Conservation (phyloP, 2,113 vertebrate genomes). For the Ictidomys tridecemlineatus region DNA sequence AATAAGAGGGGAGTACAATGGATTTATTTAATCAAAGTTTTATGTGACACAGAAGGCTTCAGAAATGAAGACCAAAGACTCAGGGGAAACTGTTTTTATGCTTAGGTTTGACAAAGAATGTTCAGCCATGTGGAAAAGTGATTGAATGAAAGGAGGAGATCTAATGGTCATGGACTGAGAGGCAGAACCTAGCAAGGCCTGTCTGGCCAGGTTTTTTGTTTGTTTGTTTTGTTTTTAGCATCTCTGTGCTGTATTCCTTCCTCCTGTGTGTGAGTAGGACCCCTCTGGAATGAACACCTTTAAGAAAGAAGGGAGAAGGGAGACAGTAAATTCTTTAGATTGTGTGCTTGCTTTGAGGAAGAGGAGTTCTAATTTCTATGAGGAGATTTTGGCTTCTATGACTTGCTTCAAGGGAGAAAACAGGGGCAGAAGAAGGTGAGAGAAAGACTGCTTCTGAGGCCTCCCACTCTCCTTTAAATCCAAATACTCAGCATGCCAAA, state of each 20-base stretch:
- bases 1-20: neutral
- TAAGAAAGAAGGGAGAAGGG: neutral
- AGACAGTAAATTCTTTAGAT: neutral
- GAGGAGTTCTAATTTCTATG: neutral
- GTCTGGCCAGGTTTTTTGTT: neutral
- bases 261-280: neutral
- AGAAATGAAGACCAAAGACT: neutral
- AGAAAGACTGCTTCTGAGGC: neutral
- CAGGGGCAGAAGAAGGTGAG: no score
- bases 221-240: neutral
- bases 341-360: neutral
- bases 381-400: neutral
- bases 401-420: neutral
- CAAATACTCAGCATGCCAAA: neutral
- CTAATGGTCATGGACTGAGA: neutral
- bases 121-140: neutral
- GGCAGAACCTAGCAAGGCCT: no score
- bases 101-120: neutral
- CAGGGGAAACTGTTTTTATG: neutral
- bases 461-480: neutral
- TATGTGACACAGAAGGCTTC: neutral
- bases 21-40: neutral
- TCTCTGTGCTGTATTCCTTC: neutral
- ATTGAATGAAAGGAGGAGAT: neutral
- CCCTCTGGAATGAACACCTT: neutral